phyloP scores from a whole-genome alignment of 2,888 invertebrate species.

The Drosophila histrio region DNA sequence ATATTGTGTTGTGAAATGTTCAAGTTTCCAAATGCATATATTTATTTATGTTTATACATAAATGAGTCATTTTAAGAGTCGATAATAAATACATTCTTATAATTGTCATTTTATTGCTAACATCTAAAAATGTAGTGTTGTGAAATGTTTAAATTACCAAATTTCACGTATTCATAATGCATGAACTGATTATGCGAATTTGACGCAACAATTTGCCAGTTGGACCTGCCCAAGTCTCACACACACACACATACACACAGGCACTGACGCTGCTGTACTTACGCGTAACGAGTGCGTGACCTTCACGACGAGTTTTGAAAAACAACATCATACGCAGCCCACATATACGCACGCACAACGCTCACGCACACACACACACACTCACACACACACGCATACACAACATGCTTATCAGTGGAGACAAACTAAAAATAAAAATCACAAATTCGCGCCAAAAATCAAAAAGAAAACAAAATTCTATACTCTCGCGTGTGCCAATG shows the following conservation, averaged over 20 bases:
- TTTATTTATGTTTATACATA: neutral
- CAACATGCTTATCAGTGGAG: slow-evolving; percentile 59
- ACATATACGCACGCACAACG: slow-evolving; percentile 26
- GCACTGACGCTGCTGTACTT: slow-evolving; percentile 60
- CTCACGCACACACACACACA: neutral
- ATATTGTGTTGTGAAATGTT: too few species aligned
- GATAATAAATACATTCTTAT: neutral
- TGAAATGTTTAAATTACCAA: neutral
- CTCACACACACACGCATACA: slow-evolving; percentile 13
- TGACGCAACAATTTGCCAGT: slow-evolving; percentile 24
- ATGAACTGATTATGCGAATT: slow-evolving; percentile 3
- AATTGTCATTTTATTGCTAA: neutral
- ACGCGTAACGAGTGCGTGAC: slow-evolving; percentile 63
- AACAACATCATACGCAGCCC: slow-evolving; percentile 54
- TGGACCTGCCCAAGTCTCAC: slow-evolving; percentile 37
- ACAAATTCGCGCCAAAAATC: slow-evolving; percentile 66
- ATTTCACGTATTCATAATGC: neutral
- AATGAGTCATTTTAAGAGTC: neutral
- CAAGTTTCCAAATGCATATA: too few species aligned
- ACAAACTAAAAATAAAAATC: slow-evolving; percentile 65
- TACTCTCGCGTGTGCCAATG: slow-evolving; percentile 34
- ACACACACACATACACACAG: neutral
- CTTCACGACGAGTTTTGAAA: slow-evolving; percentile 68
- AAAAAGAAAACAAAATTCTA: slow-evolving; percentile 38
- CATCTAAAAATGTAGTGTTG: neutral